A percentile compares a stretch with the other conserved stretches of the same genome.
Conservation (phyloP, 2,888 invertebrate genomes). For the Drosophila mettleri region DNA sequence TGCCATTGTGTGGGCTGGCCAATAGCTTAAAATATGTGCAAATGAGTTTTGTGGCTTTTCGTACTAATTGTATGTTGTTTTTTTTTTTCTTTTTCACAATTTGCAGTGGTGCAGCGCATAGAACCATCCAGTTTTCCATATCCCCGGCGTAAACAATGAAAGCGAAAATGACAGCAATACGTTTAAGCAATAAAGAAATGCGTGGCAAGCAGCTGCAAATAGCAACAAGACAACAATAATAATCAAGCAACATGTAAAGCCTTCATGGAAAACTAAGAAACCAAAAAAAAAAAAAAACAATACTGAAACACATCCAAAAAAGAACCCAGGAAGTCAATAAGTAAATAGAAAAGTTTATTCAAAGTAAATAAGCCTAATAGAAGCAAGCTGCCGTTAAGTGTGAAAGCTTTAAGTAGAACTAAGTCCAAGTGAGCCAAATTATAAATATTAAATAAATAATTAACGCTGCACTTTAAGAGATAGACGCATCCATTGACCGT, state of each 20-base stretch:
- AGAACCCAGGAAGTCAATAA: slow-evolving; percentile 8
- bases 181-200: slow-evolving; percentile 74
- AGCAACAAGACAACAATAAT: slow-evolving; percentile 46
- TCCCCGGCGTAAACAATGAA: slow-evolving; percentile 58
- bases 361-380: slow-evolving; percentile 13
- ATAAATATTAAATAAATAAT: slow-evolving; percentile 1
- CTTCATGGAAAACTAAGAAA: slow-evolving; percentile 8
- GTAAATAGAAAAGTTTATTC: background rate
- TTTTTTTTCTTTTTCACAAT: background rate
- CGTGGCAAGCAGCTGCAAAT: slow-evolving; percentile 49
- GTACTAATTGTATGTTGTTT: slow-evolving; percentile 10
- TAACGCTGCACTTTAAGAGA: slow-evolving; percentile 4
- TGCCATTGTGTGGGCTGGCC: slow-evolving; percentile 4
- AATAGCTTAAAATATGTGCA: slow-evolving; percentile 9
- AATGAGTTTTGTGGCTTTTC: slow-evolving; percentile 18
- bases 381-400: slow-evolving; percentile 48
- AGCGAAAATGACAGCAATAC: slow-evolving; percentile 79
- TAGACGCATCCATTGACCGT: slow-evolving; percentile 37
- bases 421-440: slow-evolving; percentile 41
- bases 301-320: background rate
- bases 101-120: slow-evolving; percentile 58
- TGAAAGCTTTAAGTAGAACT: slow-evolving; percentile 62
- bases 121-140: slow-evolving; percentile 46
- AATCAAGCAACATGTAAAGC: slow-evolving; percentile 43
- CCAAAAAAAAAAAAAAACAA: no score